Conservation (phyloP, 2,888 invertebrate species). For the Melanchra persicariae region DNA sequence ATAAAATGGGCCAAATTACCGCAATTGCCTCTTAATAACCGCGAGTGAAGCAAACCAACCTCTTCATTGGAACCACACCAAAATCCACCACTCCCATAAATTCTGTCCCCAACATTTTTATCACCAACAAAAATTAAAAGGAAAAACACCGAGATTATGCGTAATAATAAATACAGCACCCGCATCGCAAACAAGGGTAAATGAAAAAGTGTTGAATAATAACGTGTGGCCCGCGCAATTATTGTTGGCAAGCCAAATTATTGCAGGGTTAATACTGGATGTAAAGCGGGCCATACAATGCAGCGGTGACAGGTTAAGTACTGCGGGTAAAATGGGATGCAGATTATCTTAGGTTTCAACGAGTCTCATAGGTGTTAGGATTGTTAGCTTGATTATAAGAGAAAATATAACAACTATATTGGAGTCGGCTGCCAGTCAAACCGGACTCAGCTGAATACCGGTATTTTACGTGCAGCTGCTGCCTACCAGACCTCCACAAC, state of each 20-base stretch:
- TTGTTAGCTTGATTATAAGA: neutral
- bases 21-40: too few species aligned
- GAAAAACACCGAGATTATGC: conserved; percentile 52
- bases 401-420: too few species aligned
- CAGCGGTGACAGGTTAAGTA: conserved; percentile 40
- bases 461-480: too few species aligned
- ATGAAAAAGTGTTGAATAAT: conserved; percentile 69
- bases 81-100: conserved; percentile 1
- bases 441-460: too few species aligned
- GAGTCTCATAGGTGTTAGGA: neutral
- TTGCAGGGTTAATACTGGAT: conserved; percentile 59
- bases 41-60: too few species aligned
- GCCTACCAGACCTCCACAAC: too few species aligned
- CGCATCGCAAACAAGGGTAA: conserved; percentile 65
- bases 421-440: too few species aligned
- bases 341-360: conserved; percentile 31
- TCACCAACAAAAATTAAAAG: conserved; percentile 28
- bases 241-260: conserved; percentile 61
- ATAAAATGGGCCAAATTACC: too few species aligned
- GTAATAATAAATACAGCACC: conserved; percentile 63
- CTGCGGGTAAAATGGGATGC: conserved; percentile 27
- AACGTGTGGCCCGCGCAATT: conserved; percentile 62
- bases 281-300: conserved; percentile 39
- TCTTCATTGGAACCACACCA: neutral
- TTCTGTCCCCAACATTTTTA: conserved; percentile 30